Conservation (phyloP, 2,888 invertebrate species). For the Lepidochrysops patricia region DNA sequence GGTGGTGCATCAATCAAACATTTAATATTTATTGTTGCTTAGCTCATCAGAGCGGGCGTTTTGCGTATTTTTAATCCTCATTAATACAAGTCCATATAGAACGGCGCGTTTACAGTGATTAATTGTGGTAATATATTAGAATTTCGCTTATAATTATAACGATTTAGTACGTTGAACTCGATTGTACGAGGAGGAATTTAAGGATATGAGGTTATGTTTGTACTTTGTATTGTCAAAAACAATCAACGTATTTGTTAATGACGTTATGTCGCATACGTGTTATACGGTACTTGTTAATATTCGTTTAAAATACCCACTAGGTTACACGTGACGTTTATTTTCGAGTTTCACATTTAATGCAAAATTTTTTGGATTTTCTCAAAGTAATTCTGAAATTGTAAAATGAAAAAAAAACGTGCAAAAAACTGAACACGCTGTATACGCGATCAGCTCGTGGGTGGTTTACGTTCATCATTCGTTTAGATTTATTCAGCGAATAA, state of each 20-base stretch:
- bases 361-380: no score
- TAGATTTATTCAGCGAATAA: slow-evolving; percentile 43
- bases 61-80: slow-evolving; percentile 47
- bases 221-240: background rate
- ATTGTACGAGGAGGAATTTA: no score
- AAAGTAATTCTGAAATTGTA: no score
- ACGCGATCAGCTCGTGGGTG: slow-evolving; percentile 28
- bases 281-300: no score
- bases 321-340: no score
- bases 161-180: background rate
- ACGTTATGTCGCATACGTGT: no score
- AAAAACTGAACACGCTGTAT: background rate
- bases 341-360: no score
- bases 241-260: no score
- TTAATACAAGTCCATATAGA: slow-evolving; percentile 42
- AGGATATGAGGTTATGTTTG: background rate
- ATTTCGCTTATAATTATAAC: slow-evolving; percentile 3
- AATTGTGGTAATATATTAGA: slow-evolving; percentile 22
- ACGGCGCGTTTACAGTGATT: slow-evolving; percentile 29
- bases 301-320: no score
- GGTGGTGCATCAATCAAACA: slow-evolving; percentile 8
- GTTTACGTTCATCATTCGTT: slow-evolving; percentile 31
- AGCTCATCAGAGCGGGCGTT: slow-evolving; percentile 33
- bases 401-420: background rate
- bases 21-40: slow-evolving; percentile 21